Percentiles rank a stretch among this genome's conserved stretches.
Evolutionary conservation across 1,140 invertebrate species (phyloP).

Genomic region (Delia radicum): DNA sequence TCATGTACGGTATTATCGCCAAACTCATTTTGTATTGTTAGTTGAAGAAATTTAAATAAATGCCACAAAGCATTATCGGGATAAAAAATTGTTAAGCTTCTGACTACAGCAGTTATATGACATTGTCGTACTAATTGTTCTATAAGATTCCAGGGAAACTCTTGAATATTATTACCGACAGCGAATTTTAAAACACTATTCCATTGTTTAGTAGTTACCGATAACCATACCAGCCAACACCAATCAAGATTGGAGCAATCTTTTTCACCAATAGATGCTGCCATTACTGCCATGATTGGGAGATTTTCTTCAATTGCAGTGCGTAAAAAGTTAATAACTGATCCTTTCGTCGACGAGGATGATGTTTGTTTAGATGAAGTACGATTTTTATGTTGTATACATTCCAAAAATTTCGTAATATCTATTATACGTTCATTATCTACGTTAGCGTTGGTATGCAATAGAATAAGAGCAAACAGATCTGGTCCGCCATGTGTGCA

Average conservation of each 20-base stretch:
- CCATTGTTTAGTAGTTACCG: constrained; percentile 52
- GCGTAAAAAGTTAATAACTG: constrained; percentile 46
- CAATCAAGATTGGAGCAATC: constrained; percentile 36
- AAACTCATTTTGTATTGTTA: constrained; percentile 41
- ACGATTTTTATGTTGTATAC: constrained; percentile 31
- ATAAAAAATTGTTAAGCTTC: constrained; percentile 63
- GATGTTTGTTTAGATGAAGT: too few relatives aligned
- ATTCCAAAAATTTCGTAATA: constrained; percentile 36
- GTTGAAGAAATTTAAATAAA: constrained; percentile 42
- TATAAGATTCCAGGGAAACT: constrained; percentile 45
- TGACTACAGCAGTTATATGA: constrained; percentile 57
- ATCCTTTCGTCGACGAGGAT: constrained; percentile 56
- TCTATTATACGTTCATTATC: constrained; percentile 27
- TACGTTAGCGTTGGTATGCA: constrained; percentile 39
- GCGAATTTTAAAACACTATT: constrained; percentile 34
- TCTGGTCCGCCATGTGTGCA: constrained; percentile 38
- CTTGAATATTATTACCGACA: constrained; percentile 22
- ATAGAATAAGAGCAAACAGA: constrained; percentile 46
- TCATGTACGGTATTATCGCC: constrained; percentile 41
- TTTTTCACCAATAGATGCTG: constrained; percentile 48
- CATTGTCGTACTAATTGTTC: constrained; percentile 52
- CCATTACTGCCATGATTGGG: constrained; percentile 62
- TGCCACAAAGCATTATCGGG: constrained; percentile 41
- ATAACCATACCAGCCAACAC: constrained; percentile 64
- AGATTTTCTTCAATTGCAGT: constrained; percentile 39